A percentile compares a stretch with the other conserved stretches of the same genome.
These are phyloP conservation scores for Orchestia grillus DNA, from an alignment of 1,140 invertebrate species.

Conservation along the genomic window DNA sequence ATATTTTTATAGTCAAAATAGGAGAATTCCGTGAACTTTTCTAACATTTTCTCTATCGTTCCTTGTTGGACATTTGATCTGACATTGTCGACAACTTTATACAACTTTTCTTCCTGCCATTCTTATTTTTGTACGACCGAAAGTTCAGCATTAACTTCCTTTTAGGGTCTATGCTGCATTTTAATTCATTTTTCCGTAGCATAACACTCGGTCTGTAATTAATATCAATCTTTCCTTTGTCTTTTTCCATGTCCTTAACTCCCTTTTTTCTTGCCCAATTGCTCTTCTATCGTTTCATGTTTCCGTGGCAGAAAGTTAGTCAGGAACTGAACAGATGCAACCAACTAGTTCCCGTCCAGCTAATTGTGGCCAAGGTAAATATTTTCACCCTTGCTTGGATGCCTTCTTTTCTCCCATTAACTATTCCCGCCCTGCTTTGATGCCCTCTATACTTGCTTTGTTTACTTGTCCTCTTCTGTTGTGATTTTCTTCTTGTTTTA, in stretches of 20 bases:
- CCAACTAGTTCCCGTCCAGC: constrained; percentile 64
- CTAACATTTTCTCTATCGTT: background rate
- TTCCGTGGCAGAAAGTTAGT: constrained; percentile 66
- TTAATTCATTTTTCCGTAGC: background rate
- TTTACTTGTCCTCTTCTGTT: background rate
- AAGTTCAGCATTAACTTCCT: background rate
- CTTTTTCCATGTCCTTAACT: background rate
- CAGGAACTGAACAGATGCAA: constrained; percentile 65
- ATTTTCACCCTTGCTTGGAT: background rate
- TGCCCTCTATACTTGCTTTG: background rate
- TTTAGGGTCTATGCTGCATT: background rate
- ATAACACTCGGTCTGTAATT: background rate
- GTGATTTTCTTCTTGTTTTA: no score
- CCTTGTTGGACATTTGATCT: background rate
- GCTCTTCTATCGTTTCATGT: background rate
- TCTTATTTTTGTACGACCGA: background rate
- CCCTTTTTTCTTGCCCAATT: background rate
- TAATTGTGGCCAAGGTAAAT: constrained; percentile 65
- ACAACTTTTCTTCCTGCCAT: background rate
- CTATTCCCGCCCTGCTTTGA: background rate
- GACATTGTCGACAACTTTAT: background rate
- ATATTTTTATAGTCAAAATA: background rate
- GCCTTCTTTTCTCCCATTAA: background rate
- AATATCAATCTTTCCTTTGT: background rate
- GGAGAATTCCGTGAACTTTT: background rate